These are phyloP conservation scores for Phania funesta DNA, from an alignment of 2,888 invertebrate species.

Conservation along the genomic window DNA sequence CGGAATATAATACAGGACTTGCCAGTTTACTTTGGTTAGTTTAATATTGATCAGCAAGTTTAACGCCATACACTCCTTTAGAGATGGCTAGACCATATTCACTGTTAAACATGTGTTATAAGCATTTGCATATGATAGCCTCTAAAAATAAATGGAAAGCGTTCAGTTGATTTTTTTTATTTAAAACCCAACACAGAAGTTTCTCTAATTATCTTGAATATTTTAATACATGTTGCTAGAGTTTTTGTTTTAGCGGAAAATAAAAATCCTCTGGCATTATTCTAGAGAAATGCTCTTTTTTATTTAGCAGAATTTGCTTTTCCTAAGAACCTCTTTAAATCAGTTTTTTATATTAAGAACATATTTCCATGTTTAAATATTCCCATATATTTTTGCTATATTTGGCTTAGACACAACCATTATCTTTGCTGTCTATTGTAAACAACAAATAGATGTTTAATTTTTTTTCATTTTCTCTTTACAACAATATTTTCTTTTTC, in stretches of 20 bases:
- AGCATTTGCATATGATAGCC: no score
- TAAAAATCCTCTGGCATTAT: background rate
- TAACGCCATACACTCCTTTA: no score
- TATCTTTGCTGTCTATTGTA: conserved; percentile 17
- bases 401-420: conserved; percentile 39
- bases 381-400: conserved; percentile 34
- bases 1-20: no score
- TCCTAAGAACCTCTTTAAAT: background rate
- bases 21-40: no score
- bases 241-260: background rate
- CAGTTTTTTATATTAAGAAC: background rate
- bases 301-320: background rate
- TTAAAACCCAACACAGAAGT: no score
- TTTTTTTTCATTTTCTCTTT: background rate
- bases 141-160: no score
- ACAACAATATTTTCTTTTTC: background rate
- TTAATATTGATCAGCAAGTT: no score
- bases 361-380: conserved; percentile 44
- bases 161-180: no score
- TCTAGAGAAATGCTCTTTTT: background rate
- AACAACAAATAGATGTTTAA: conserved; percentile 24
- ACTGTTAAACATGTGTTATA: no score
- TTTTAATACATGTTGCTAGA: no score
- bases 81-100: no score
- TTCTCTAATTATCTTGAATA: no score